Conservation (phyloP, 2,888 invertebrate genomes). For the Drosophila mimica region DNA sequence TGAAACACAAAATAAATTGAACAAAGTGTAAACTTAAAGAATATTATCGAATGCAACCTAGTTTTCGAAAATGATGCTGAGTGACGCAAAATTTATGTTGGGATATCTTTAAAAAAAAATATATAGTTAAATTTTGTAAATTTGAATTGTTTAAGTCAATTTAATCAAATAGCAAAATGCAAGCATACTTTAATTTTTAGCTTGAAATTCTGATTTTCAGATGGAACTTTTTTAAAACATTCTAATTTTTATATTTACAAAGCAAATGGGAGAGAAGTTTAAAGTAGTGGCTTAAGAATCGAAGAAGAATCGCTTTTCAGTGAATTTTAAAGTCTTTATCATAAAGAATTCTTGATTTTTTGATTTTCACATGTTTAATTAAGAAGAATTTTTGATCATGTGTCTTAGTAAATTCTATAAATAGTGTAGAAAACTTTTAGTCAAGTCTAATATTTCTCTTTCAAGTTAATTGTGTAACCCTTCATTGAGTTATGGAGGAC, state of each 20-base stretch:
- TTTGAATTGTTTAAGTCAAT: background rate
- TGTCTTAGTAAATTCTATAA: background rate
- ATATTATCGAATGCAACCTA: background rate
- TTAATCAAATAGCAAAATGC: background rate
- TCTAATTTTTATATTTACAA: background rate
- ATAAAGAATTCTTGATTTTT: background rate
- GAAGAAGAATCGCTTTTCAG: background rate
- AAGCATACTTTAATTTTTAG: background rate
- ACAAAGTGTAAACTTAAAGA: background rate
- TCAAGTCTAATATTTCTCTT: constrained; percentile 5
- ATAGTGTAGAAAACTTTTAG: background rate
- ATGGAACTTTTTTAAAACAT: background rate
- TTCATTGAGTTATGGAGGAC: constrained; percentile 23
- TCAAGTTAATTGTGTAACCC: constrained; percentile 16
- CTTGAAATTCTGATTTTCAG: background rate
- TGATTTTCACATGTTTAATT: no score
- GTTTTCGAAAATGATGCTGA: background rate
- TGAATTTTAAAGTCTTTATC: background rate
- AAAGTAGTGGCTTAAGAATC: background rate
- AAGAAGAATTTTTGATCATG: background rate
- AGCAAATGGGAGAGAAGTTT: background rate
- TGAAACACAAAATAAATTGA: background rate
- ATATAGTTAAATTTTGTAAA: background rate
- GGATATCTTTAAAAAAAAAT: background rate
- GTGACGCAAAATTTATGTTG: background rate